These are phyloP conservation scores for Siphonodentalium dalli DNA, from an alignment of 2,888 invertebrate species.

Conservation along the genomic window DNA sequence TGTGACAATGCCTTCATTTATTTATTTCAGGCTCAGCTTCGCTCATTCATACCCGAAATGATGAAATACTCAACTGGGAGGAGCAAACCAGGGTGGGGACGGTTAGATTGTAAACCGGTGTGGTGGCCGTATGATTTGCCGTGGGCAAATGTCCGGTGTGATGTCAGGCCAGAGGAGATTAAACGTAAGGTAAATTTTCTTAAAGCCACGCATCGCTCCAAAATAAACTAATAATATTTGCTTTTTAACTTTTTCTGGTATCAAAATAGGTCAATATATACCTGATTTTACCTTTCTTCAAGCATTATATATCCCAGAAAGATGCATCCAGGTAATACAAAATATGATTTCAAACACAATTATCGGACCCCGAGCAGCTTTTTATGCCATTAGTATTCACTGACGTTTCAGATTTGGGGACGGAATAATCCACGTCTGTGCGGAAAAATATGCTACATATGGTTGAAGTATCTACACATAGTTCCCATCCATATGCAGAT, in stretches of 20 bases:
- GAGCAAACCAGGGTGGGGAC: constrained; percentile 97
- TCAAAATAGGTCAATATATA: too few species aligned
- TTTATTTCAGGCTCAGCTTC: constrained; percentile 76
- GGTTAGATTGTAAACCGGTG: constrained; percentile 90
- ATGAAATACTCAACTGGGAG: constrained; percentile 92
- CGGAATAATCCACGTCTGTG: too few species aligned
- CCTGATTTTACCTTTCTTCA: too few species aligned
- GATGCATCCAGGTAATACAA: background rate
- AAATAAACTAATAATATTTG: too few species aligned
- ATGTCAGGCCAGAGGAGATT: constrained; percentile 92
- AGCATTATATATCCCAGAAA: too few species aligned
- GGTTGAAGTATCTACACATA: too few species aligned
- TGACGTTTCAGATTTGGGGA: too few species aligned
- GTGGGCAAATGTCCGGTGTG: constrained; percentile 98
- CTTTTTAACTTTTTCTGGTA: background rate
- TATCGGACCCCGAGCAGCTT: too few species aligned
- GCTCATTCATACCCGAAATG: constrained; percentile 97
- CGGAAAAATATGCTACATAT: too few species aligned
- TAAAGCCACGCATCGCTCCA: background rate
- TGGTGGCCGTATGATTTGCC: constrained; percentile 99
- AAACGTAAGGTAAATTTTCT: constrained; percentile 83
- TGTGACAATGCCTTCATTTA: background rate
- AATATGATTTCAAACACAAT: background rate
- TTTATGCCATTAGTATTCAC: too few species aligned
- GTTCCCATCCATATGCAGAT: too few species aligned